phyloP scores from a whole-genome alignment of 23 tunicate genomes.

The Ascidia mentula region DNA sequence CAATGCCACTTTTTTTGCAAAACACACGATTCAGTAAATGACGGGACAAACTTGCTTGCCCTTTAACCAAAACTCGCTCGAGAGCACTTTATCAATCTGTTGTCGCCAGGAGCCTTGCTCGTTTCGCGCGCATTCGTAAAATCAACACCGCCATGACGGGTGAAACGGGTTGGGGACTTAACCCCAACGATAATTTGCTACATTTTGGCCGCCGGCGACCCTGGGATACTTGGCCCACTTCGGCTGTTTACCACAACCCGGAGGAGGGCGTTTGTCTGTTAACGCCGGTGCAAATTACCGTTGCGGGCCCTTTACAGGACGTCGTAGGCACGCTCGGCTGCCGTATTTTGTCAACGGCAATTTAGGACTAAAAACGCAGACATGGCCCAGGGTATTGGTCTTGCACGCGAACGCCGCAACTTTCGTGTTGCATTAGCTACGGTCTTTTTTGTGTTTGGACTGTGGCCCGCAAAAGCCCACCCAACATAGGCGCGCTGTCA shows the following conservation, averaged over 20 bases:
- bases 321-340: slow-evolving; percentile 1
- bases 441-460: background rate
- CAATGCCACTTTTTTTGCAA: too few relatives aligned
- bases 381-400: background rate
- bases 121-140: too few relatives aligned
- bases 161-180: background rate
- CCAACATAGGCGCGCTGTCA: too few relatives aligned
- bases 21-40: too few relatives aligned
- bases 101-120: too few relatives aligned
- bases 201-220: background rate
- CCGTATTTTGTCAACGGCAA: slow-evolving; percentile 3
- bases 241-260: background rate
- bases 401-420: background rate
- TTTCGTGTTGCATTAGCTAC: background rate
- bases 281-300: background rate
- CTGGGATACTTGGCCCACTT: background rate
- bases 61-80: too few relatives aligned
- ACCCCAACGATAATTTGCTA: background rate
- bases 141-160: too few relatives aligned
- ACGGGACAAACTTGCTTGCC: too few relatives aligned
- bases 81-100: too few relatives aligned
- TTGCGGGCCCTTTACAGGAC: background rate
- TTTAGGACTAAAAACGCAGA: background rate
- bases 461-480: too few relatives aligned
- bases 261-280: too few relatives aligned